Evolutionary conservation across 2,888 invertebrate species (phyloP).

Genomic region (Heteromurus nitidus): DNA sequence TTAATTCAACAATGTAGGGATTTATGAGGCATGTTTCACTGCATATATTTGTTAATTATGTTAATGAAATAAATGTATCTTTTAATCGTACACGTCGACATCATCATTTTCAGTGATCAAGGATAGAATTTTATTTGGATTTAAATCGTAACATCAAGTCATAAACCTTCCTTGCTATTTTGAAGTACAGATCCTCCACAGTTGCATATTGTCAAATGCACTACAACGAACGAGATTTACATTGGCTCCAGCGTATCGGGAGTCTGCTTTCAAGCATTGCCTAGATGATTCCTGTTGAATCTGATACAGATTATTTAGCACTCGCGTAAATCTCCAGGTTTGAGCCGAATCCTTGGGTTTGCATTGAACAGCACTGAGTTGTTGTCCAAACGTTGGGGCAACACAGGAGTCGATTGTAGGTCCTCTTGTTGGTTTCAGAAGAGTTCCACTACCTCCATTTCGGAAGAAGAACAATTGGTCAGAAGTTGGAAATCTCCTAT

Average conservation of each 20-base stretch:
- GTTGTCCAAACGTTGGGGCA: constrained; percentile 54
- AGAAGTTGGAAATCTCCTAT: constrained; percentile 59
- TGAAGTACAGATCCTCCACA: constrained; percentile 63
- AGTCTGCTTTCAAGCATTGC: constrained; percentile 44
- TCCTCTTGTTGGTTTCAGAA: constrained; percentile 56
- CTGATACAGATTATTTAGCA: constrained; percentile 50
- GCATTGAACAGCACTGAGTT: constrained; percentile 50
- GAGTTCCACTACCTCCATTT: constrained; percentile 58
- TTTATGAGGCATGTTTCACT: too few relatives aligned
- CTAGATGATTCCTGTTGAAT: constrained; percentile 62
- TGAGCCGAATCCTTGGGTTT: constrained; percentile 52
- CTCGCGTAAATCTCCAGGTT: constrained; percentile 54
- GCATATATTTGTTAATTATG: too few relatives aligned
- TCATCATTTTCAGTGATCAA: too few relatives aligned
- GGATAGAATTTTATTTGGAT: too few relatives aligned
- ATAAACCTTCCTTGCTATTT: constrained; percentile 44
- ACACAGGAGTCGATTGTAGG: constrained; percentile 59
- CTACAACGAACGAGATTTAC: constrained; percentile 32
- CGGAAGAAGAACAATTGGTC: constrained; percentile 65
- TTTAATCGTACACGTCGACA: too few relatives aligned
- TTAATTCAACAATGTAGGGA: too few relatives aligned
- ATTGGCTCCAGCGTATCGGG: constrained; percentile 28
- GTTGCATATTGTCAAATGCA: constrained; percentile 48
- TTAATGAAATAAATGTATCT: too few relatives aligned
- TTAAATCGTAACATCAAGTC: too few relatives aligned